Evolutionary conservation across 2,113 vertebrate species (phyloP).

Genomic region (Hucho hucho): DNA sequence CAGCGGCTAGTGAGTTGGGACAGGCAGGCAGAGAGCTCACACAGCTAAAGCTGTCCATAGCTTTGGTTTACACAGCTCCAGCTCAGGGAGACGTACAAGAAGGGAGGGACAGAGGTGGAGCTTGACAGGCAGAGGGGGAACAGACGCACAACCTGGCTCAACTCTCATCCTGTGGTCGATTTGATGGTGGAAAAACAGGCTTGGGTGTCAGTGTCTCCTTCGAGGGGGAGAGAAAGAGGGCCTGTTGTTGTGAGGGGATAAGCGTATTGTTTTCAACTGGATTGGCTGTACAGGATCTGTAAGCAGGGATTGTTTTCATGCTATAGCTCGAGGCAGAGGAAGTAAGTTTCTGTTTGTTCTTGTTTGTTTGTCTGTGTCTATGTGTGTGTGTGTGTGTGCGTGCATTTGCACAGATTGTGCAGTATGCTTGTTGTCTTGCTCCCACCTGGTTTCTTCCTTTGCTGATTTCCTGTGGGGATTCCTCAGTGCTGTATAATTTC

Average conservation of each 20-base stretch:
- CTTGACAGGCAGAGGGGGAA: neutral
- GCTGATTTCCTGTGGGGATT: slow-evolving; percentile 29
- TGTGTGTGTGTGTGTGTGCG: slow-evolving; percentile 5
- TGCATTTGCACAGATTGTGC: neutral
- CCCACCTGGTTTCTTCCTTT: neutral
- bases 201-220: slow-evolving; percentile 49
- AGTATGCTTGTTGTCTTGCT: no score
- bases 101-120: no score
- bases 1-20: slow-evolving; percentile 18
- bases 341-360: slow-evolving; percentile 43
- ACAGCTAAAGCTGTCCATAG: slow-evolving; percentile 2
- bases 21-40: no score
- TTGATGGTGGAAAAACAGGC: slow-evolving; percentile 46
- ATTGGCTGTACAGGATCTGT: slow-evolving; percentile 27
- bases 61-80: neutral
- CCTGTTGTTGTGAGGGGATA: neutral
- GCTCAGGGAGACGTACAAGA: neutral
- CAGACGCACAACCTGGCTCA: neutral
- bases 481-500: slow-evolving; percentile 47
- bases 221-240: slow-evolving; percentile 22
- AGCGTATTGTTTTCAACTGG: slow-evolving; percentile 43
- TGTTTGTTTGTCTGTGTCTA: neutral
- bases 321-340: slow-evolving; percentile 20
- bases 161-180: slow-evolving; percentile 14
- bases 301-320: slow-evolving; percentile 35